Evolutionary conservation across 1,140 invertebrate species (phyloP), one percentile per base, ranked within the genome.

Genomic region (Telenomus remus): DNA sequence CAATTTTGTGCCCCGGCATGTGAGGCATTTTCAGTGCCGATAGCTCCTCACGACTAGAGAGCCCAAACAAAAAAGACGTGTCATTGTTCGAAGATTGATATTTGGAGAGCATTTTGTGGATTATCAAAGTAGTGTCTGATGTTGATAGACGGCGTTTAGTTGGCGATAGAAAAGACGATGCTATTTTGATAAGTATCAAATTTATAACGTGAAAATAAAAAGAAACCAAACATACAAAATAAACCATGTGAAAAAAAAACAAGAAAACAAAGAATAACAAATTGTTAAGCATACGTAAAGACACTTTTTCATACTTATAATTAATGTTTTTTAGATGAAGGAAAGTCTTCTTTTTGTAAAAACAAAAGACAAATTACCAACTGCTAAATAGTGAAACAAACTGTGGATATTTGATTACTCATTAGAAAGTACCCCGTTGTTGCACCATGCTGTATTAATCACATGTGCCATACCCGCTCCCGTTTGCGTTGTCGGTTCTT

Each of bases 121-220:
- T 75, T 75, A 75, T 75, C 72, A 75, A 75, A 75, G 64, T 75
- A 75, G 64, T 75, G 72, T 75, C 72, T 50, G 72, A 64, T 68
- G 48, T 74, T 55, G 63, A 74, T 61, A 64, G 42, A 53, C 46
- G 42, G 64, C 47, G 15, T 3, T 1, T 75, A 68, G 70, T 50
- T 56, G 64, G 64, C 57, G 72, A 69, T 75, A 75, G 59, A 74
- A 74, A 75, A 75, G 53, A 68, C 64, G 59, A 75, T 75, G 72
- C 72, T 69, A 69, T 75, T 75, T 75, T 75, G 72, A 75, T 75
- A 75, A 75, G 63, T 75, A 75, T 75, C 34, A 68, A 49, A 64
- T 75, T 75, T 75, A 64, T 69, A 75, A 59, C 48, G 46, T 63
- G 46, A 65, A 72, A 51, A 61, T 9, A 39, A 39, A 10, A 39